Base-by-base conservation (phyloP, 2,888 invertebrate genomes). In the Unio delphinus region DNA sequence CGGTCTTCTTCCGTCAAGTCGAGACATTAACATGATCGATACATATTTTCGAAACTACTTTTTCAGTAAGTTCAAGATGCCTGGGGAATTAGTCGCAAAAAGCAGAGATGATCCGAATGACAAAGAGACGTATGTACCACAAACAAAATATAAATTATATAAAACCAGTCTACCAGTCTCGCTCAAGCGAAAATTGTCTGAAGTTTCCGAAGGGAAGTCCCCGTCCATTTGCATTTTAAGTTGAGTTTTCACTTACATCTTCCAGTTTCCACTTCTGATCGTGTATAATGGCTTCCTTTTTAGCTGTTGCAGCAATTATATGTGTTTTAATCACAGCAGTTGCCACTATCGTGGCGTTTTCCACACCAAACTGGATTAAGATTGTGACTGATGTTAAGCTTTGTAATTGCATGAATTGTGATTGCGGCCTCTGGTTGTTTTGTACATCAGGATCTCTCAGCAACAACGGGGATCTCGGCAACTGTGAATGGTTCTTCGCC, bases 301-400 rank as follows among this genome's bases (percentile, higher is more conserved):
- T 81, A 54, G 76, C 83, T 6, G 81, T 86, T 57, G 79, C 81
- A n/a, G 84, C 85, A n/a, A 83, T 86, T 45, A 78, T 86, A 26
- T 83, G 83, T 70, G 85, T 86, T 18, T 76, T 86, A 61, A 72
- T 86, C n/a, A 85, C 86, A n/a, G 82, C 85, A 34, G 85, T 86
- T 7, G 85, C 84, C 7, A 83, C 83, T 28, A 86, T 86, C 55
- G 86, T 86, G 15, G 79, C 85, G 3, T 86, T 86, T 69, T 81
- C 86, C 6, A 86, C 85, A 17, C 86, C 86, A 18, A 85, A 86
- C 68, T 86, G 86, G 86, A 68, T 85, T 17, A 79, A 77, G 34
- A 72, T 68, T 55, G 63, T 68, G n/a, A 66, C 55, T 15, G 70
- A 67, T 8, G 71, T 65, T 34, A 56, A 54, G n/a, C 67, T 83